Base-by-base conservation (phyloP, 2,113 vertebrate genomes). In the Perca flavescens region DNA sequence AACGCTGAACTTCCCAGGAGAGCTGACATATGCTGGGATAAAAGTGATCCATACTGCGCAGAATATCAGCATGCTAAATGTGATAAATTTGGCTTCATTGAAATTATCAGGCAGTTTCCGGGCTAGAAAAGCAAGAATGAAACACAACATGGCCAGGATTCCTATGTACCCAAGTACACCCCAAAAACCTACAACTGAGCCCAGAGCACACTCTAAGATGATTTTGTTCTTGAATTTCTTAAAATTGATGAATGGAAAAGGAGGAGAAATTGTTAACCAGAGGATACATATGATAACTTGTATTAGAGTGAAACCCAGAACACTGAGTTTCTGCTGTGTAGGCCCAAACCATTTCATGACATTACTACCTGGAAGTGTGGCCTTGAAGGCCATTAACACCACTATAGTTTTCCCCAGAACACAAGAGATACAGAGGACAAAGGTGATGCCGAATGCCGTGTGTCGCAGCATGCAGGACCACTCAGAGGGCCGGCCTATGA, bases 11-110 rank as follows among this genome's bases (percentile, higher is more conserved):
- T 95, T 96, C 2, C 94, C 95, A 43, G 95, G 95, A 54, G 95
- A 95, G 78, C 95, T 96, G 76, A 95, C 87, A 87, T 95, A 95
- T 0, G 93, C 94, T 15, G 95, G 95, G 22, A 95, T 95, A n/a
- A 96, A 96, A 16, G 94, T 91, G 54, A 94, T 84, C 95, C 95
- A 96, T 0, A 95, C 94, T 6, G 93, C 91, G 81, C 93, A 96
- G 87, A 95, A 95, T 82, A 95, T 95, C 76, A 95, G 43, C 95
- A 95, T 96, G 86, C 95, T 96, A 19, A 95, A 96, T 10, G 95
- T 95, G 54, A 96, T 96, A 2, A 93, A 94, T 82, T 95, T 95
- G 36, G 94, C 95, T 73, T 95, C 95, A n/a, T 95, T 96, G 40
- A 96, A 95, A 31, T 94, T 95, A 82, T 95, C 94, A 0, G 95